phyloP scores from a whole-genome alignment of 2,797 vertebrate species.

The Otolemur crassicaudatus region DNA sequence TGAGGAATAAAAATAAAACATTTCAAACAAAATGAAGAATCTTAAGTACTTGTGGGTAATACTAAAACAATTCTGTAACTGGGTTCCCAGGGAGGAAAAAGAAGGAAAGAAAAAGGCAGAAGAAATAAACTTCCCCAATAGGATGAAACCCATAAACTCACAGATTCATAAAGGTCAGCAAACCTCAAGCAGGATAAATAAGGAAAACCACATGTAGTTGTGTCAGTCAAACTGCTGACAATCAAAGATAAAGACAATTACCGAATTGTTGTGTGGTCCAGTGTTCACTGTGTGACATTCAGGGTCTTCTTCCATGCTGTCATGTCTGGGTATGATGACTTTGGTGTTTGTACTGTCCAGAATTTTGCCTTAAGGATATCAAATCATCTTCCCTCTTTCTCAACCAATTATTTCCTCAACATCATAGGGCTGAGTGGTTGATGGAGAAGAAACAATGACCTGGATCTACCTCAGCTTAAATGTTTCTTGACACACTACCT shows the following conservation, averaged over 20 bases:
- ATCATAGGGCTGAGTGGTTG: conserved; percentile 38
- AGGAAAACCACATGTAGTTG: background rate
- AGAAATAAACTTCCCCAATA: background rate
- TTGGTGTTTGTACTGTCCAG: conserved; percentile 66
- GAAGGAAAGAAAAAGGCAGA: background rate
- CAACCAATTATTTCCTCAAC: background rate
- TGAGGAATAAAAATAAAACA: background rate
- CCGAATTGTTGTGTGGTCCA: conserved; percentile 58
- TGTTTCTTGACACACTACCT: conserved; percentile 68
- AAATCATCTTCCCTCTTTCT: conserved; percentile 24
- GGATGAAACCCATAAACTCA: background rate
- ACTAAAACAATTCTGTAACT: background rate
- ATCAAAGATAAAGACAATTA: conserved; percentile 58
- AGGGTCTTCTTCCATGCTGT: conserved; percentile 73
- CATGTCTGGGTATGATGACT: conserved; percentile 68
- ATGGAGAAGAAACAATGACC: conserved; percentile 66
- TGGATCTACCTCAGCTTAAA: conserved; percentile 73
- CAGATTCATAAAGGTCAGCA: background rate
- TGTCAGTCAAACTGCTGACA: background rate
- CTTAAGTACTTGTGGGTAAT: background rate
- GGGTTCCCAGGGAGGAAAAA: background rate
- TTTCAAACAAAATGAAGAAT: background rate
- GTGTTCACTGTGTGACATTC: conserved; percentile 43
- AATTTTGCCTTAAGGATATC: conserved; percentile 70
- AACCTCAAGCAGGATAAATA: background rate